phyloP scores from a whole-genome alignment of 2,113 vertebrate species.

The Phalacrocorax pelagicus region DNA sequence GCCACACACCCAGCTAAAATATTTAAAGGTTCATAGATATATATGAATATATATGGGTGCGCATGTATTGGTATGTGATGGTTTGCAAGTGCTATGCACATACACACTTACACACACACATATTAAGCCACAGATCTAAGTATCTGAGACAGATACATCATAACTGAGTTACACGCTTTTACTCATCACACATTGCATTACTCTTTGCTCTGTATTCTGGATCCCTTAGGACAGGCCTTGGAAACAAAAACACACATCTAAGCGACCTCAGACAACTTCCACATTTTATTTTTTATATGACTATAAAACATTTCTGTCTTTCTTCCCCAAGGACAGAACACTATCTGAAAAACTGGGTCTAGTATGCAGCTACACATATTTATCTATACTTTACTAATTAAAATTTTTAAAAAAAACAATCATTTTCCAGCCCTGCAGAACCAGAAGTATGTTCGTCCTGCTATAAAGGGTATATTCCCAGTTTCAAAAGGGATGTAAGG shows the following conservation, averaged over 20 bases:
- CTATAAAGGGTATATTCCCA: background rate
- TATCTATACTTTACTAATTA: background rate
- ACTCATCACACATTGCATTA: background rate
- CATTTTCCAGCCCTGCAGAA: background rate
- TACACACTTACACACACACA: background rate
- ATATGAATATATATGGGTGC: background rate
- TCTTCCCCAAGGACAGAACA: background rate
- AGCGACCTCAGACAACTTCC: fast-evolving
- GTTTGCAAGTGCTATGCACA: background rate
- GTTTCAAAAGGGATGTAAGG: background rate
- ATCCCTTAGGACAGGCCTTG: background rate
- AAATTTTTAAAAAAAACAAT: fast-evolving
- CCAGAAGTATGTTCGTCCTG: background rate
- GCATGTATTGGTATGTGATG: background rate
- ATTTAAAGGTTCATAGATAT: background rate
- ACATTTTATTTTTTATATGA: background rate
- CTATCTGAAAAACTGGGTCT: background rate
- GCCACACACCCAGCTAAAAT: background rate
- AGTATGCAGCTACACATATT: background rate
- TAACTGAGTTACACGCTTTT: background rate
- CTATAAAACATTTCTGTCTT: background rate
- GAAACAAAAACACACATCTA: background rate
- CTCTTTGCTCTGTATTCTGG: background rate
- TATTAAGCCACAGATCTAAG: background rate
- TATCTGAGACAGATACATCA: background rate